Percentiles rank a stretch among this genome's conserved stretches.
These are phyloP conservation scores for Sinopyrophorus schimmeli DNA, from an alignment of 2,888 invertebrate species.

Conservation along the genomic window DNA sequence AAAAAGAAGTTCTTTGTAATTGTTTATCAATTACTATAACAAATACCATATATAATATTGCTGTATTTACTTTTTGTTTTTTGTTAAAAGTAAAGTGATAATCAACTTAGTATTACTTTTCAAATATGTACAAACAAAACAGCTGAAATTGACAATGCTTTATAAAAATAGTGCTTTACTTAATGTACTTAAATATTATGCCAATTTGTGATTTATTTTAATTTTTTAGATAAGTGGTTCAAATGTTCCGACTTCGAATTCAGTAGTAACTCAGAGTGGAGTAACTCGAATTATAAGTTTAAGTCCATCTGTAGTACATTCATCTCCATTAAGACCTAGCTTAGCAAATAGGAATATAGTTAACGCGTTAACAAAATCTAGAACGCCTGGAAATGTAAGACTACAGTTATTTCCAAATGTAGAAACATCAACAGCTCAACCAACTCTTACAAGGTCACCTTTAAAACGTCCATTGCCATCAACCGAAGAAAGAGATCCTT, in stretches of 20 bases:
- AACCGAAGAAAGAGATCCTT: slow-evolving; percentile 56
- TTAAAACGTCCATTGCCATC: slow-evolving; percentile 57
- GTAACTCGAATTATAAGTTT: slow-evolving; percentile 61
- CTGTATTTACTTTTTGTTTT: too few species aligned
- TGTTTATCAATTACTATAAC: too few species aligned
- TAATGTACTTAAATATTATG: too few species aligned
- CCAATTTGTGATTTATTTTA: too few species aligned
- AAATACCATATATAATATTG: too few species aligned
- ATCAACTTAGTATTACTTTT: too few species aligned
- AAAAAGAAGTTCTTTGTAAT: too few species aligned
- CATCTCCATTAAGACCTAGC: slow-evolving; percentile 52
- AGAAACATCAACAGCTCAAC: slow-evolving; percentile 8
- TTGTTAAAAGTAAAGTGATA: too few species aligned
- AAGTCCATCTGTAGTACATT: slow-evolving; percentile 49
- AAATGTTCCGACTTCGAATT: slow-evolving; percentile 32
- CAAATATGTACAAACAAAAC: too few species aligned
- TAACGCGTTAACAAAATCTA: slow-evolving; percentile 50
- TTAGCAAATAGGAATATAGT: slow-evolving; percentile 54
- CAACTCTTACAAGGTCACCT: slow-evolving; percentile 44
- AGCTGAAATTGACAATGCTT: too few species aligned
- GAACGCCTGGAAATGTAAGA: slow-evolving; percentile 47
- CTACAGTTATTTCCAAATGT: slow-evolving; percentile 45
- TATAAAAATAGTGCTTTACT: too few species aligned
- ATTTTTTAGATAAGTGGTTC: slow-evolving; percentile 32
- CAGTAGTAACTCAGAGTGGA: slow-evolving; percentile 53